Conservation (phyloP, 2,113 vertebrate genomes). For the Cephalopterus ornatus region DNA sequence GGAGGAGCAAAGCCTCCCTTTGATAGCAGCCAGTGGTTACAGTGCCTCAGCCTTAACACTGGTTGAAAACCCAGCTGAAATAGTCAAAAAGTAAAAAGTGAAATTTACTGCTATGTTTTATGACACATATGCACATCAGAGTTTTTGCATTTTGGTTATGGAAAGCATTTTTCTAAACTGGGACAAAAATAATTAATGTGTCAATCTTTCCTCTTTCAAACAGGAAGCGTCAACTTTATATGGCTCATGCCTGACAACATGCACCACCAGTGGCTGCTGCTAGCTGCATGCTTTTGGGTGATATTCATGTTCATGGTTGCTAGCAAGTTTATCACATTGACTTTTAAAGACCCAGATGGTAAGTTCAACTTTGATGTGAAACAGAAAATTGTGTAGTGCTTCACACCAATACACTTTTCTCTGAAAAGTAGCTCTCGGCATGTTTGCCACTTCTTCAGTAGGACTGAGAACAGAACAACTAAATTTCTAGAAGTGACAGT, state of each 20-base stretch:
- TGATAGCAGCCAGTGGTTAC: neutral
- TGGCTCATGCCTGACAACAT: constrained; percentile 80
- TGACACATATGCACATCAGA: neutral
- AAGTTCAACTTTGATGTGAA: constrained; percentile 33
- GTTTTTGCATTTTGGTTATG: neutral
- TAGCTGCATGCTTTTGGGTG: constrained; percentile 95
- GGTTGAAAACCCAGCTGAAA: neutral
- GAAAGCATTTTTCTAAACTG: neutral
- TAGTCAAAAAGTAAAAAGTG: neutral
- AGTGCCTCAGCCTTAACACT: neutral
- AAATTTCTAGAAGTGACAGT: neutral
- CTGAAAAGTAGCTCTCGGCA: neutral
- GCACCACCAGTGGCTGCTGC: constrained; percentile 95
- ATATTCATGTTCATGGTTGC: constrained; percentile 95
- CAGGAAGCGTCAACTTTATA: constrained; percentile 62
- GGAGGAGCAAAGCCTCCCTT: neutral
- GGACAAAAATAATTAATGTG: neutral
- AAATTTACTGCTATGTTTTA: neutral
- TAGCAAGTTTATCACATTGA: constrained; percentile 90
- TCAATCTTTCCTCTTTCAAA: constrained; percentile 48
- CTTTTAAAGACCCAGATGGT: constrained; percentile 87
- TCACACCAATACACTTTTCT: neutral
- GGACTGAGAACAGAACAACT: neutral
- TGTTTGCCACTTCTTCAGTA: neutral
- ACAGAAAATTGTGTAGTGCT: neutral